Conservation (phyloP, 2,888 invertebrate species). For the Epirrhoe alternata region DNA sequence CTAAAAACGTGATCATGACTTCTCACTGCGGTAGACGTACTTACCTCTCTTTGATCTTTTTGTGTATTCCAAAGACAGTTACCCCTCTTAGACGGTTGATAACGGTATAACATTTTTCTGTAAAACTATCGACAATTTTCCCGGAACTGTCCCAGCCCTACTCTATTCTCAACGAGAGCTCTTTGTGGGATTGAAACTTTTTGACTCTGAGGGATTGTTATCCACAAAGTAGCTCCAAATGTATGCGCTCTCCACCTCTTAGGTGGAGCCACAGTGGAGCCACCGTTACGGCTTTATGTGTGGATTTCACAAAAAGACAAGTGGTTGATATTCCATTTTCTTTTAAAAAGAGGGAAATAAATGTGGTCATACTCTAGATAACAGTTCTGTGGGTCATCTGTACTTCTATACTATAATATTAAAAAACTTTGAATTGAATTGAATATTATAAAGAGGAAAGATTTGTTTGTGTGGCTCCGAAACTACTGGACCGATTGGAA, state of each 20-base stretch:
- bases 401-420: too few relatives aligned
- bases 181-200: conserved; percentile 83
- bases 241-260: conserved; percentile 58
- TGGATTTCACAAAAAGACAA: not conserved
- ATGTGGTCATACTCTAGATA: too few relatives aligned
- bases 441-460: too few relatives aligned
- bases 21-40: too few relatives aligned
- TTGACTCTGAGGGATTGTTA: conserved; percentile 80
- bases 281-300: too few relatives aligned
- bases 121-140: conserved; percentile 7
- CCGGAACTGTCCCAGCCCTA: conserved; percentile 49
- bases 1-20: too few relatives aligned
- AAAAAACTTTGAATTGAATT: too few relatives aligned
- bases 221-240: conserved; percentile 71
- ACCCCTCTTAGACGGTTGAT: not conserved
- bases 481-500: too few relatives aligned
- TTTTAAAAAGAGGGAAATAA: not conserved
- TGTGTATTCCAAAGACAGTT: too few relatives aligned
- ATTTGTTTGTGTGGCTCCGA: too few relatives aligned
- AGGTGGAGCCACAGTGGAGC: conserved; percentile 26
- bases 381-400: too few relatives aligned
- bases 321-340: not conserved
- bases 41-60: too few relatives aligned
- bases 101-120: not conserved
- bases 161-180: conserved; percentile 63